Evolutionary conservation across 2,113 vertebrate species (phyloP), one percentile per base, ranked within the genome.

Genomic region (Alexandromys fortis): DNA sequence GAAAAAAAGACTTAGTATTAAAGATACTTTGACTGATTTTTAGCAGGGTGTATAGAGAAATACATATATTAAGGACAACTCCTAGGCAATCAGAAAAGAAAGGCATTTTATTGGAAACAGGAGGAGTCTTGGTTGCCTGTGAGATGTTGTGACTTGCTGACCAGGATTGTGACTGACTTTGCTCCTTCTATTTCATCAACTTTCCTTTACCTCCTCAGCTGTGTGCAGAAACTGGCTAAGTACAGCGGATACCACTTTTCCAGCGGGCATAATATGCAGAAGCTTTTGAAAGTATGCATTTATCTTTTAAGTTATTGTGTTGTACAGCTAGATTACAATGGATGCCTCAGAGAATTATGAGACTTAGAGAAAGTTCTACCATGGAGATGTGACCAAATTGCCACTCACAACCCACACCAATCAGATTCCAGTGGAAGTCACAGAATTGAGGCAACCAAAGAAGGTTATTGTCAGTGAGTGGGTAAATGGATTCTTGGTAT

Each of bases 181-280:
- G 30, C 4, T 9, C 11, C 7, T 10, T 13, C 1, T 28, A 28
- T 63, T 52, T 11, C 24, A 72, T 0, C 9, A 22, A n/a, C 55
- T 83, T 58, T 35, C 21, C 6, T 47, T 92, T 35, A 16, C 38
- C 11, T 49, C 42, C 9, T 42, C 49, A 22, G 26, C 26, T 77
- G 55, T 13, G 47, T 16, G 7, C 3, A 7, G 68, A 3, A 26
- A 19, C 24, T 33, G 12, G 6, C 24, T 24, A 67, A 28, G 24
- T 38, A 8, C 33, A 76, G 38, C 38, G 7, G 9, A 77, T 19
- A 33, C 9, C 33, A 63, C 5, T 72, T 4, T 22, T 47, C 7
- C 26, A 90, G 63, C 78, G 24, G 24, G 47, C 17, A 5, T 4
- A 38, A 55, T 55, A 55, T 55, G 30, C 11, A 33, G 16, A 8